Conservation (phyloP, 2,888 invertebrate species). For the Leptopterna dolabrata region DNA sequence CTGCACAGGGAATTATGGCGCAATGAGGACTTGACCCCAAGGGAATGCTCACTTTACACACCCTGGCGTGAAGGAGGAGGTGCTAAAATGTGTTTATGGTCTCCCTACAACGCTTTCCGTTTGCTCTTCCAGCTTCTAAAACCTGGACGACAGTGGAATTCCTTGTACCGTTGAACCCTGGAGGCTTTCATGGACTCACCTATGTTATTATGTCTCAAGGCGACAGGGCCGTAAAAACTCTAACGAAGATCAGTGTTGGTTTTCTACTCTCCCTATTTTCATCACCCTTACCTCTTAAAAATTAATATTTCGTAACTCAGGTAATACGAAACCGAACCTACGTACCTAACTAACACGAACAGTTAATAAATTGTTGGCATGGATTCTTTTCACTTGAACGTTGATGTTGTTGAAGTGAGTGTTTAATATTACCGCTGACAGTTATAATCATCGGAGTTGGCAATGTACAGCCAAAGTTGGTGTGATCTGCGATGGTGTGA, state of each 20-base stretch:
- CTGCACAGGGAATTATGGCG: not conserved
- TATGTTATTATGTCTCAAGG: not conserved
- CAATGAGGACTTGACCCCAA: constrained; percentile 9
- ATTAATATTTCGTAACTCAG: no score
- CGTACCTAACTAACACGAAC: no score
- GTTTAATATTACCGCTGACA: no score
- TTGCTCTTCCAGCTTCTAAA: constrained; percentile 17
- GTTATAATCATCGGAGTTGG: no score
- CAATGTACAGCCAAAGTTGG: no score
- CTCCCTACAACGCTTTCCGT: constrained; percentile 18
- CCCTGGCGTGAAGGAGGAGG: constrained; percentile 18
- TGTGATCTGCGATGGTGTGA: no score
- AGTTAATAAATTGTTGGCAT: no score
- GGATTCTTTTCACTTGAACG: no score
- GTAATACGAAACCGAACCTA: no score
- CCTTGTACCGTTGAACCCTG: not conserved
- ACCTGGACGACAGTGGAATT: not conserved
- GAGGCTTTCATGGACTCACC: not conserved
- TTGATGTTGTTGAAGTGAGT: no score
- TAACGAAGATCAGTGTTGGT: not conserved
- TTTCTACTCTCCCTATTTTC: not conserved
- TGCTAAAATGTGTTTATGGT: constrained; percentile 27
- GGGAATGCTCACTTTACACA: constrained; percentile 23
- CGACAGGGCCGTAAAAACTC: not conserved
- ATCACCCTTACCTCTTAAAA: not conserved